Conservation (phyloP, 2,797 vertebrate genomes). For the Eulemur rubriventer region DNA sequence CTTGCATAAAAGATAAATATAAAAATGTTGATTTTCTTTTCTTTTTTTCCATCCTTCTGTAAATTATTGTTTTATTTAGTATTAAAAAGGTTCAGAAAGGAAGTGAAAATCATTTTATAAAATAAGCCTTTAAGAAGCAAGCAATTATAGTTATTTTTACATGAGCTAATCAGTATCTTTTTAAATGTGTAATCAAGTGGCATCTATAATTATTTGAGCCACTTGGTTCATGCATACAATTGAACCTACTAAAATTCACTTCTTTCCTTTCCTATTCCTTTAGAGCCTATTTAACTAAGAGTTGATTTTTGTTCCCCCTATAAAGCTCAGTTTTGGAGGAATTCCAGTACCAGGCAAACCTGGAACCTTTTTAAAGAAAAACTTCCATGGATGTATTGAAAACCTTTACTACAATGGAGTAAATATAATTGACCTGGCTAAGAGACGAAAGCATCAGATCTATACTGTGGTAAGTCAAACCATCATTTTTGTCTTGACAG, state of each 20-base stretch:
- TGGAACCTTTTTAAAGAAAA: slow-evolving; percentile 96
- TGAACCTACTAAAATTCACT: not conserved
- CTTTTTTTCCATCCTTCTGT: not conserved
- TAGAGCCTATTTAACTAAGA: slow-evolving; percentile 54
- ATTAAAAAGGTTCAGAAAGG: slow-evolving; percentile 52
- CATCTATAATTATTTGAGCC: slow-evolving; percentile 66
- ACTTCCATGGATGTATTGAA: slow-evolving; percentile 97
- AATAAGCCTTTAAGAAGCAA: slow-evolving; percentile 53
- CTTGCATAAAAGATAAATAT: slow-evolving; percentile 18
- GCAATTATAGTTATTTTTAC: slow-evolving; percentile 76
- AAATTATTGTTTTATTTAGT: slow-evolving; percentile 69
- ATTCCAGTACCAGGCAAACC: slow-evolving; percentile 98
- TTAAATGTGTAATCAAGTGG: slow-evolving; percentile 70
- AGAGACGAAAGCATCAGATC: slow-evolving; percentile 97
- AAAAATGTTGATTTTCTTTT: slow-evolving; percentile 43
- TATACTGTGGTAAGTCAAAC: slow-evolving; percentile 93
- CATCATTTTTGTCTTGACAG: not conserved
- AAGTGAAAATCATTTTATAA: slow-evolving; percentile 56
- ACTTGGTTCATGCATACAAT: slow-evolving; percentile 25
- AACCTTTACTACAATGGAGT: slow-evolving; percentile 99
- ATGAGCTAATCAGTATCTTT: slow-evolving; percentile 68
- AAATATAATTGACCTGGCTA: slow-evolving; percentile 97
- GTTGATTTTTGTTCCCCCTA: slow-evolving; percentile 67
- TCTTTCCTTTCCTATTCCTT: slow-evolving; percentile 11
- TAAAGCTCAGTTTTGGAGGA: slow-evolving; percentile 97